These are phyloP conservation scores for Anarhynchus alexandrinus DNA, from an alignment of 2,113 vertebrate genomes.

Conservation along the genomic window DNA sequence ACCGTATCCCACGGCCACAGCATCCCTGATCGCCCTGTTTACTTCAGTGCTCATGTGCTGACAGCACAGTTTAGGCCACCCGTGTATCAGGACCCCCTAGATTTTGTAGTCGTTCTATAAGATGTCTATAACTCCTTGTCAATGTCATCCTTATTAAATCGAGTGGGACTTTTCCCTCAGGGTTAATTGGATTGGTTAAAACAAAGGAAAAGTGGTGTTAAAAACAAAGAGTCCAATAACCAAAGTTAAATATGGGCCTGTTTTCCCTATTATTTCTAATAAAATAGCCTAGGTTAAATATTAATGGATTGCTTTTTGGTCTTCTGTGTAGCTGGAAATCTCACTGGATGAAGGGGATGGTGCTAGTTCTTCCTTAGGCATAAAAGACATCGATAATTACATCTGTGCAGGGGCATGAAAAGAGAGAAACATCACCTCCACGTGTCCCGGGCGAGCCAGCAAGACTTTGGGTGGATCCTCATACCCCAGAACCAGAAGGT, in stretches of 20 bases:
- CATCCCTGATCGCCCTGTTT: not conserved
- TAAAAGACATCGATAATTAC: not conserved
- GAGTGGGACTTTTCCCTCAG: not conserved
- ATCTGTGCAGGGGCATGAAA: not conserved
- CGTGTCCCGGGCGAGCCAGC: not conserved
- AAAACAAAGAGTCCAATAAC: not conserved
- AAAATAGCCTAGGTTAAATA: not conserved
- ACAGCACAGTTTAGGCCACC: not conserved
- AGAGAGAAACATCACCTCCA: not conserved
- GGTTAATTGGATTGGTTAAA: slow-evolving; percentile 7
- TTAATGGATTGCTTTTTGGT: not conserved
- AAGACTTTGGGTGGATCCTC: not conserved
- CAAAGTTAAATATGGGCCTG: not conserved
- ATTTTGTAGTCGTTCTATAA: not conserved
- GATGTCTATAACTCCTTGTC: not conserved
- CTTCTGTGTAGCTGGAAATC: not conserved
- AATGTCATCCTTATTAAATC: not conserved
- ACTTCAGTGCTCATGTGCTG: not conserved
- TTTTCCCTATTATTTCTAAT: not conserved
- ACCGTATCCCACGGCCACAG: not conserved
- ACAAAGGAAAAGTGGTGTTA: not conserved
- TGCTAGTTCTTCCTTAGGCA: not conserved
- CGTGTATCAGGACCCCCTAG: accelerated
- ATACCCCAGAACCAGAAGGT: not conserved
- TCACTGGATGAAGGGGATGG: not conserved